Evolutionary conservation across 1,140 invertebrate species (phyloP).

Genomic region (Lanistes nyassanus): DNA sequence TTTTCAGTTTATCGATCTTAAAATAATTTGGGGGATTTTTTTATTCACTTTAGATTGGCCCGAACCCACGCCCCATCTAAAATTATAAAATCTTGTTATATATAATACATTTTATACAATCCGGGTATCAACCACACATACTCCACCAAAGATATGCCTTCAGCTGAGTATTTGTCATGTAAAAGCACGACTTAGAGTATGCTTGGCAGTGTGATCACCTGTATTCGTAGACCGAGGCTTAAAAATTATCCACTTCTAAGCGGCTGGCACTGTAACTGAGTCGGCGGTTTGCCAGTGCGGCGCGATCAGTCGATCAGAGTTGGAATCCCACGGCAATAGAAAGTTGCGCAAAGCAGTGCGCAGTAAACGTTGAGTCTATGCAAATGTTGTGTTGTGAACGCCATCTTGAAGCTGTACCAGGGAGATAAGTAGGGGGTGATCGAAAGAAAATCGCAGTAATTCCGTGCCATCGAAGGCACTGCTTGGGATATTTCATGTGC

Average conservation of each 20-base stretch:
- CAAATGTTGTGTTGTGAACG: constrained; percentile 67
- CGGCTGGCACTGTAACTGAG: neutral
- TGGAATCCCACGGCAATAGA: constrained; percentile 57
- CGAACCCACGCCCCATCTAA: too few relatives aligned
- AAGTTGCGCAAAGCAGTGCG: constrained; percentile 64
- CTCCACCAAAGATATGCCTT: too few relatives aligned
- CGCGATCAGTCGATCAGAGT: neutral
- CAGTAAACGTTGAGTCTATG: constrained; percentile 59
- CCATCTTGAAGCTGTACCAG: constrained; percentile 62
- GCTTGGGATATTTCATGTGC: constrained; percentile 40
- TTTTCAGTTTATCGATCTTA: too few relatives aligned
- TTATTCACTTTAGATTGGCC: too few relatives aligned
- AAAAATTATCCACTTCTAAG: neutral
- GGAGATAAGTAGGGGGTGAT: constrained; percentile 47
- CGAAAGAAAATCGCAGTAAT: constrained; percentile 51
- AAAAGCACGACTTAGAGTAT: neutral
- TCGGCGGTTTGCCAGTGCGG: constrained; percentile 1
- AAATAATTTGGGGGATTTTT: too few relatives aligned
- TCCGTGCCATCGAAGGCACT: constrained; percentile 57
- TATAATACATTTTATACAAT: too few relatives aligned
- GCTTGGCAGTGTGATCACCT: constrained; percentile 1
- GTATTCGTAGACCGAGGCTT: neutral
- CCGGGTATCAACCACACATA: too few relatives aligned
- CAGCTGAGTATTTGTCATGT: neutral
- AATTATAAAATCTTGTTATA: too few relatives aligned